Conservation (phyloP, 2,797 vertebrate species). For the Gila robusta region DNA sequence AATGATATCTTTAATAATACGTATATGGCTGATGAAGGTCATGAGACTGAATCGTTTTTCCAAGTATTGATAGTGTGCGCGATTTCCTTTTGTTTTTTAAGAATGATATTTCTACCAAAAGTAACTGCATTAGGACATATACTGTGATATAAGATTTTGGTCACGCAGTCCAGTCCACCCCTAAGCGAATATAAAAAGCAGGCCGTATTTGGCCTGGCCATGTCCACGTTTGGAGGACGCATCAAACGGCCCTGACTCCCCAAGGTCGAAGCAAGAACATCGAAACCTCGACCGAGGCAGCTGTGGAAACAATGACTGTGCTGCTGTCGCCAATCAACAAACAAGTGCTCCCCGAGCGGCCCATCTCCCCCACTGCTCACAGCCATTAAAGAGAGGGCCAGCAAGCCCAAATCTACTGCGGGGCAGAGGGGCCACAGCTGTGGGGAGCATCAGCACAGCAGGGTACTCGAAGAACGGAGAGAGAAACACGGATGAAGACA, state of each 20-base stretch:
- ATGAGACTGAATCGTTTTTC: too few species aligned
- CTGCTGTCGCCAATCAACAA: constrained; percentile 60
- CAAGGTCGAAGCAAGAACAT: constrained; percentile 64
- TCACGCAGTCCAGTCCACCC: not conserved
- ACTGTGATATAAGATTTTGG: not conserved
- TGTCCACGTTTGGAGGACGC: constrained; percentile 43
- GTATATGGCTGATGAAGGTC: too few species aligned
- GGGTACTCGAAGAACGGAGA: constrained; percentile 24
- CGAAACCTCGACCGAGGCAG: constrained; percentile 59
- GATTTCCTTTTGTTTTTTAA: not conserved
- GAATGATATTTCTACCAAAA: not conserved
- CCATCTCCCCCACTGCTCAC: constrained; percentile 50
- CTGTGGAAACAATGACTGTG: constrained; percentile 66
- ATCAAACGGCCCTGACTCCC: constrained; percentile 44
- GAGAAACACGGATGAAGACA: constrained; percentile 37
- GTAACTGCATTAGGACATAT: not conserved
- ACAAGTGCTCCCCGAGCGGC: constrained; percentile 57
- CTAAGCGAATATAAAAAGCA: not conserved
- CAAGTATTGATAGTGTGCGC: too few species aligned
- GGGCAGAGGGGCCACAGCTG: constrained; percentile 55
- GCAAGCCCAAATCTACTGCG: constrained; percentile 38
- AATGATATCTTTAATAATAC: not conserved
- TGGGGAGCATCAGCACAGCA: constrained; percentile 41
- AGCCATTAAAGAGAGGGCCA: constrained; percentile 49
- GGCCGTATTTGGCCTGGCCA: not conserved